These are phyloP conservation scores for Dolichoris vasculosae DNA, from an alignment of 1,140 invertebrate species.

Conservation along the genomic window DNA sequence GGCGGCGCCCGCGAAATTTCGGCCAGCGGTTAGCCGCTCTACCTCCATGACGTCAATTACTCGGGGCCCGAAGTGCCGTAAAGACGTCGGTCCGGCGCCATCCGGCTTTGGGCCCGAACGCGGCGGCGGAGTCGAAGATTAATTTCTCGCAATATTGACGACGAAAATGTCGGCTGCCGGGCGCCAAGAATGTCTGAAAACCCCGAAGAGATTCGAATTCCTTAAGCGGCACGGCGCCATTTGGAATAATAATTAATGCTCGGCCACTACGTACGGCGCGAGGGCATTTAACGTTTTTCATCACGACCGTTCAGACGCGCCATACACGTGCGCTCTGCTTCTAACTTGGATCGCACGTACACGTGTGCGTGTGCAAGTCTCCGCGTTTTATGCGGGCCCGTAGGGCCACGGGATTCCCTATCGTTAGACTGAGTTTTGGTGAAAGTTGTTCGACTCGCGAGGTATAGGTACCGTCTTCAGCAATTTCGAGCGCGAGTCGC, in stretches of 20 bases:
- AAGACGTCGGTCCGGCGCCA: conserved; percentile 61
- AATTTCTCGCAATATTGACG: conserved; percentile 33
- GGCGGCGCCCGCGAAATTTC: conserved; percentile 12
- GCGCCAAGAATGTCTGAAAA: conserved; percentile 25
- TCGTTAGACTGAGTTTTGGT: conserved; percentile 35
- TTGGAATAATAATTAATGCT: conserved; percentile 38
- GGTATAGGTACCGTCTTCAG: neutral
- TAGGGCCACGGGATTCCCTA: conserved; percentile 30
- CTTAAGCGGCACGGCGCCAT: conserved; percentile 31
- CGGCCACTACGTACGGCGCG: neutral
- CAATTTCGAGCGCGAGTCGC: neutral
- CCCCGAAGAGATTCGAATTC: conserved; percentile 29
- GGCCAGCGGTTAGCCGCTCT: conserved; percentile 12
- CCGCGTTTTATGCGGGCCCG: neutral
- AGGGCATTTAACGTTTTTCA: conserved; percentile 10
- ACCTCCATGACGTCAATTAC: conserved; percentile 53
- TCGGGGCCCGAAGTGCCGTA: conserved; percentile 47
- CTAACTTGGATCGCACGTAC: neutral
- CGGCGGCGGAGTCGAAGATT: conserved; percentile 21
- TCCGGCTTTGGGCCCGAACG: conserved; percentile 47
- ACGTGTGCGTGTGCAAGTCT: neutral
- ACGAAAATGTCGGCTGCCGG: conserved; percentile 34
- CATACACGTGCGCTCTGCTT: neutral
- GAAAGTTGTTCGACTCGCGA: conserved; percentile 2
- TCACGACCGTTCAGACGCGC: neutral